A percentile compares a stretch with the other conserved stretches of the same genome.
Evolutionary conservation across 1,140 invertebrate species (phyloP).

Genomic region (Ostrea edulis): DNA sequence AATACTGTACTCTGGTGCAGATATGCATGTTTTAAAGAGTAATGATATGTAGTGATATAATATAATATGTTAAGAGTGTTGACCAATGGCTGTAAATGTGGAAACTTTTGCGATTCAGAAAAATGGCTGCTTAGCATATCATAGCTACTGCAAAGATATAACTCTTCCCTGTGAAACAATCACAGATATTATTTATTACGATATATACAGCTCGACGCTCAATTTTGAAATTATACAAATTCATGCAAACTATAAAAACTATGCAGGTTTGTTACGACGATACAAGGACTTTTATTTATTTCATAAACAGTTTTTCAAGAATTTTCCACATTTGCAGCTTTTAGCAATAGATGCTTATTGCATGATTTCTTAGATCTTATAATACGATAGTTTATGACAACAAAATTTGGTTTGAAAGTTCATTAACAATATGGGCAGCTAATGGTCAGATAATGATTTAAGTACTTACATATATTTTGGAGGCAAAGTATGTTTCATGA

Average conservation of each 20-base stretch:
- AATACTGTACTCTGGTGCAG: background rate
- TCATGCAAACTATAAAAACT: no score
- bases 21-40: background rate
- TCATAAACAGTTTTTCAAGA: background rate
- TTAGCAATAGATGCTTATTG: background rate
- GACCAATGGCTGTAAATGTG: background rate
- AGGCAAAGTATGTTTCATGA: background rate
- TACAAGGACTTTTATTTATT: background rate
- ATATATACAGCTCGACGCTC: no score
- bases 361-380: background rate
- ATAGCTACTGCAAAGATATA: no score
- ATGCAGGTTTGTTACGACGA: no score
- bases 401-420: constrained; percentile 2
- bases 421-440: constrained; percentile 1
- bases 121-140: background rate
- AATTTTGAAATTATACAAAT: no score
- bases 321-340: background rate
- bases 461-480: background rate
- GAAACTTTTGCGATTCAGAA: background rate
- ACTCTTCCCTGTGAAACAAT: no score
- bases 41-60: background rate
- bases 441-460: background rate
- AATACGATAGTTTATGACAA: background rate
- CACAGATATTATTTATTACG: no score
- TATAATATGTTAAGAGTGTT: background rate